Conservation (phyloP, 2,888 invertebrate species). For the Gonocerus acuteangulatus region DNA sequence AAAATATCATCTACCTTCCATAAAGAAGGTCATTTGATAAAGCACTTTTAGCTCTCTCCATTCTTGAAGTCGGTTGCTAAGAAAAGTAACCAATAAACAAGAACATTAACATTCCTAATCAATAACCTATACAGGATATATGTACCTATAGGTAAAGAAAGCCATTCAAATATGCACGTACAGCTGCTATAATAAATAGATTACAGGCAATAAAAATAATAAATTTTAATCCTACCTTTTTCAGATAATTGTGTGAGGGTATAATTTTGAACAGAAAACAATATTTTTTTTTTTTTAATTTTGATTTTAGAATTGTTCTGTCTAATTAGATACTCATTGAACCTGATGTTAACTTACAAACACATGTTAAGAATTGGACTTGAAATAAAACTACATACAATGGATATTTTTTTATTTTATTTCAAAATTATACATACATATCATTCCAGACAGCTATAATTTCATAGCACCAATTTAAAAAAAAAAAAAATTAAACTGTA, state of each 20-base stretch:
- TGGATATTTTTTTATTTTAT: too few relatives aligned
- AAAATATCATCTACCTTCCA: constrained; percentile 36
- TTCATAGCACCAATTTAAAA: too few relatives aligned
- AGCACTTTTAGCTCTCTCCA: constrained; percentile 35
- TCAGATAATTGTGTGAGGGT: not conserved
- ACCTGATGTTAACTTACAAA: too few relatives aligned
- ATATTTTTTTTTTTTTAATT: not conserved
- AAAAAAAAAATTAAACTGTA: too few relatives aligned
- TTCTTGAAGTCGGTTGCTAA: constrained; percentile 20
- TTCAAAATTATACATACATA: too few relatives aligned
- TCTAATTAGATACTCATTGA: too few relatives aligned
- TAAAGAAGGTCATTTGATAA: constrained; percentile 36
- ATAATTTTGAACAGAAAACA: not conserved
- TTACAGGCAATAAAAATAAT: too few relatives aligned
- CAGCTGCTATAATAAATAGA: not conserved
- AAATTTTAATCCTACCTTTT: too few relatives aligned
- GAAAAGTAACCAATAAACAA: constrained; percentile 19
- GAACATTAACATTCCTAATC: constrained; percentile 1
- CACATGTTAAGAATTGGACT: too few relatives aligned
- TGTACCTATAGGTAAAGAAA: too few relatives aligned
- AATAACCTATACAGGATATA: not conserved
- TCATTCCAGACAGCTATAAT: too few relatives aligned
- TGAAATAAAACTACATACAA: too few relatives aligned
- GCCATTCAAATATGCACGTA: not conserved
- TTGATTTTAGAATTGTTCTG: not conserved